phyloP scores from a whole-genome alignment of 2,888 invertebrate genomes.

The Heliconius charithonia region DNA sequence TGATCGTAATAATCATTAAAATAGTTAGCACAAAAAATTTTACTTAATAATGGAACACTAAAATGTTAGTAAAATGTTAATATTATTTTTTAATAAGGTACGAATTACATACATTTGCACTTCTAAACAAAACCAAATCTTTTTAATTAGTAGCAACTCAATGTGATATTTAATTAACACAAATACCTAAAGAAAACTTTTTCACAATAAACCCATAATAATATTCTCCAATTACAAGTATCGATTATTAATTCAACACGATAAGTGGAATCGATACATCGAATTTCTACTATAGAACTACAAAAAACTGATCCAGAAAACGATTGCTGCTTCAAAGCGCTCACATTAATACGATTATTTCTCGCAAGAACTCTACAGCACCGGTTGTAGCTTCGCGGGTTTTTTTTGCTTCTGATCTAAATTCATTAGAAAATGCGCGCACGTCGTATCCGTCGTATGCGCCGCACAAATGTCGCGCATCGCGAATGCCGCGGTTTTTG shows the following conservation, averaged over 20 bases:
- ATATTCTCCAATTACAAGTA: conserved; percentile 41
- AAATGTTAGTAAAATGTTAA: neutral
- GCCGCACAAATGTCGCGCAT: conserved; percentile 64
- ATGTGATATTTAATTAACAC: neutral
- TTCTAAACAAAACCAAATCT: neutral
- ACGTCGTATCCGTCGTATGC: conserved; percentile 63
- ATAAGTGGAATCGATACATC: conserved; percentile 45
- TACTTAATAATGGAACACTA: too few species aligned
- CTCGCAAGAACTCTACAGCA: conserved; percentile 43
- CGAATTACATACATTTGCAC: neutral
- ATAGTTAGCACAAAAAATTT: too few species aligned
- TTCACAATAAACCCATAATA: neutral
- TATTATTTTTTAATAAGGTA: neutral
- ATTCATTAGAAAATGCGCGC: conserved; percentile 71
- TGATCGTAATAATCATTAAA: conserved; percentile 46
- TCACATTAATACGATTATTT: conserved; percentile 46
- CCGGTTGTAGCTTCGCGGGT: conserved; percentile 46
- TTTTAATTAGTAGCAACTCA: neutral
- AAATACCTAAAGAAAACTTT: neutral
- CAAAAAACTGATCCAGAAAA: conserved; percentile 48
- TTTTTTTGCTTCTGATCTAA: conserved; percentile 70
- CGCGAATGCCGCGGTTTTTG: conserved; percentile 72
- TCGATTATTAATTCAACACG: conserved; percentile 43
- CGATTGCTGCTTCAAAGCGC: conserved; percentile 43
- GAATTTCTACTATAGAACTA: conserved; percentile 41